A percentile compares a stretch with the other conserved stretches of the same genome.
phyloP scores from a whole-genome alignment of 1,140 invertebrate species.

The Drosophila hydei region DNA sequence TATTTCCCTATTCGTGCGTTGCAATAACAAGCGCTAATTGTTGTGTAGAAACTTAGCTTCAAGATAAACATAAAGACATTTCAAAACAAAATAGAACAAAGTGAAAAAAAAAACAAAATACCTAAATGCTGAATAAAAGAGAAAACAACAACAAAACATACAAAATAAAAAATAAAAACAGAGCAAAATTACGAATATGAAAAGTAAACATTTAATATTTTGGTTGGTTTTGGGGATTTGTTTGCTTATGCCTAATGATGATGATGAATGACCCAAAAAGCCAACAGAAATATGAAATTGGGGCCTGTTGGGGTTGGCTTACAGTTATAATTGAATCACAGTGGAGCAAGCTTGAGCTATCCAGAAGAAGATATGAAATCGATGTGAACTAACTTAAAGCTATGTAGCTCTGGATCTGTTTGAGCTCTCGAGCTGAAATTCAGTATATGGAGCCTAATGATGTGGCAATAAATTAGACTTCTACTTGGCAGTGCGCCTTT shows the following conservation, averaged over 20 bases:
- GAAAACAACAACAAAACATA: slow-evolving; percentile 5
- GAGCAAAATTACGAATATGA: slow-evolving; percentile 40
- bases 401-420: not conserved
- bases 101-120: slow-evolving; percentile 4
- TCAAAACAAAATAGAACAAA: slow-evolving; percentile 29
- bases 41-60: slow-evolving; percentile 32
- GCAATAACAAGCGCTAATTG: slow-evolving; percentile 17
- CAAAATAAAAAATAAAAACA: slow-evolving; percentile 21
- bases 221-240: not conserved
- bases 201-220: slow-evolving; percentile 17
- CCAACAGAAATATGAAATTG: not conserved
- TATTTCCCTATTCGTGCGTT: not conserved
- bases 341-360: not conserved
- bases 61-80: slow-evolving; percentile 46
- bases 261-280: slow-evolving; percentile 12
- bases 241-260: slow-evolving; percentile 18
- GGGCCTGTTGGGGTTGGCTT: not conserved
- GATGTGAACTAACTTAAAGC: too few relatives aligned
- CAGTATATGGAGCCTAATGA: not conserved
- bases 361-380: not conserved
- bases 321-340: not conserved
- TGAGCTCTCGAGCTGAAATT: not conserved
- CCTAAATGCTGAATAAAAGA: slow-evolving; percentile 14
- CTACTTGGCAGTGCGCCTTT: not conserved
- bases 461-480: not conserved